Conservation (phyloP, 2,113 vertebrate species). For the Craseonycteris thonglongyai region DNA sequence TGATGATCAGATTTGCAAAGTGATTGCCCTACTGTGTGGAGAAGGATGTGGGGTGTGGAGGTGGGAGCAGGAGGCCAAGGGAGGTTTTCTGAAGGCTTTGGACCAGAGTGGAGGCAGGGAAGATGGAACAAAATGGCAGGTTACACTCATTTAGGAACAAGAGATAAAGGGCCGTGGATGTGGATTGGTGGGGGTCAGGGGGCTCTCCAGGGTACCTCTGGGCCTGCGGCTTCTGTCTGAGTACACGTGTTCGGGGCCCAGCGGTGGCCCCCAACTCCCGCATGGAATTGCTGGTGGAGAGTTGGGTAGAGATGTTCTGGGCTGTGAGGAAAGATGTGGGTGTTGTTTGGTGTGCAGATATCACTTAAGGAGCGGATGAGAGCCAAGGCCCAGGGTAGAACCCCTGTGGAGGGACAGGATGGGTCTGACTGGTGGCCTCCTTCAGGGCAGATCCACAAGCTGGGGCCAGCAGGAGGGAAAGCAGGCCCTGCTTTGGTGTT, state of each 20-base stretch:
- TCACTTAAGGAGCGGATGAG: not conserved
- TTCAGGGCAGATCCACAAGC: not conserved
- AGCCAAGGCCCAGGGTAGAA: not conserved
- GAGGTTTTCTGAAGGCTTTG: not conserved
- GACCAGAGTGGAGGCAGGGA: not conserved
- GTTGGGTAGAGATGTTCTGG: not conserved
- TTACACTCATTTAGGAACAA: not conserved
- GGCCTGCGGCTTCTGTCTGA: not conserved
- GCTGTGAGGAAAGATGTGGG: not conserved
- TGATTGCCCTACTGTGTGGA: not conserved
- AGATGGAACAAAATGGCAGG: not conserved
- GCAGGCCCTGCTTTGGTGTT: not conserved
- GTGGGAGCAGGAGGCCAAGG: not conserved
- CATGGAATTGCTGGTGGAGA: not conserved
- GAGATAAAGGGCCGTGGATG: not conserved
- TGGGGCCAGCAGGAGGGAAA: not conserved
- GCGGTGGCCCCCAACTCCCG: too few species aligned
- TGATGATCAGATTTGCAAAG: not conserved
- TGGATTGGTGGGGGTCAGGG: not conserved
- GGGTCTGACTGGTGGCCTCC: not conserved
- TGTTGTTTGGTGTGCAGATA: not conserved
- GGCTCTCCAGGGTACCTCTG: not conserved
- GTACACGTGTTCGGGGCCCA: not conserved
- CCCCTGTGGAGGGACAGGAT: not conserved
- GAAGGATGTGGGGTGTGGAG: not conserved